Conservation (phyloP, 2,888 invertebrate species). For the Dyspetes luteomarginatus region DNA sequence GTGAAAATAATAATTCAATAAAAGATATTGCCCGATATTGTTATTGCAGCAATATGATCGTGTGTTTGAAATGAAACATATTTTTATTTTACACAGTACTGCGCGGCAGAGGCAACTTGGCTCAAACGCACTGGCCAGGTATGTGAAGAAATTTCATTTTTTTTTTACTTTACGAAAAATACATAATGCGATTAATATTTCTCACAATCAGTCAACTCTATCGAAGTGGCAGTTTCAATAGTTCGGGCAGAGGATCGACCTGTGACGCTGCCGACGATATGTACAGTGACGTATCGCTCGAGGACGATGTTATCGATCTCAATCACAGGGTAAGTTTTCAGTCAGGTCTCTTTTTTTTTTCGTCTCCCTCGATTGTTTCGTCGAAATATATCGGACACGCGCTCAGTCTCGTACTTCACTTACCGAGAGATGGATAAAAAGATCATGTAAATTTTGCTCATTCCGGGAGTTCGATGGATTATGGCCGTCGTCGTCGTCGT, state of each 20-base stretch:
- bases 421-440: too few species aligned
- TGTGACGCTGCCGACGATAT: conserved; percentile 97
- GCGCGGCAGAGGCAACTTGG: conserved; percentile 90
- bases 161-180: too few species aligned
- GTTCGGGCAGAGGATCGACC: conserved; percentile 95
- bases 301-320: conserved; percentile 96
- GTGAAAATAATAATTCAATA: too few species aligned
- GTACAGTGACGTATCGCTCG: conserved; percentile 96
- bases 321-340: conserved; percentile 91
- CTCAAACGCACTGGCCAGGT: conserved; percentile 95
- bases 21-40: conserved; percentile 3
- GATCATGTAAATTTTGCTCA: background rate
- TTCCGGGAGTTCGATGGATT: background rate
- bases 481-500: too few species aligned
- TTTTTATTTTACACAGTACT: conserved; percentile 86
- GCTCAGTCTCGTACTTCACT: too few species aligned
- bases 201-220: conserved; percentile 96
- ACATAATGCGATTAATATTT: too few species aligned
- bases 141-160: conserved; percentile 75
- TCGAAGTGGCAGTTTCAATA: conserved; percentile 96
- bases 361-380: conserved; percentile 39
- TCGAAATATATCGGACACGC: too few species aligned
- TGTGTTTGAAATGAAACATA: conserved; percentile 16
- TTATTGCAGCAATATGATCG: conserved; percentile 80
- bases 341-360: background rate